phyloP scores from a whole-genome alignment of 2,888 invertebrate species.

The Ommatoiulus sabulosus region DNA sequence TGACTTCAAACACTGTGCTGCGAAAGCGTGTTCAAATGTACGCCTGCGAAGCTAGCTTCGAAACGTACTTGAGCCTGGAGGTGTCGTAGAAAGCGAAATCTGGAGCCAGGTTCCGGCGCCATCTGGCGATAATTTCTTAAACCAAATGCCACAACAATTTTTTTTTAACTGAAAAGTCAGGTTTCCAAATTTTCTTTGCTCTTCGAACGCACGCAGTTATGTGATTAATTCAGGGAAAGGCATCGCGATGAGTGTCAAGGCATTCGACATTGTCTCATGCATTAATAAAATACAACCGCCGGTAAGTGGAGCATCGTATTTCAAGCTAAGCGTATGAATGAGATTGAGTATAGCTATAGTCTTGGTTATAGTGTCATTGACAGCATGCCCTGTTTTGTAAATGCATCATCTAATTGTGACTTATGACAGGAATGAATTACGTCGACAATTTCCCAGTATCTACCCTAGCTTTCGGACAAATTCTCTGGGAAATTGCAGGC shows the following conservation, averaged over 20 bases:
- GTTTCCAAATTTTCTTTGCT: neutral
- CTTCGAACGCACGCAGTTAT: neutral
- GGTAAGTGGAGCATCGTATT: neutral
- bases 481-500: neutral
- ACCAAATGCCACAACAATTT: constrained; percentile 38
- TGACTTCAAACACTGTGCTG: too few relatives aligned
- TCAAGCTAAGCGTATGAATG: neutral
- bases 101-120: neutral
- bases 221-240: neutral
- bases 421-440: neutral
- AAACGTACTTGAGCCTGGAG: neutral
- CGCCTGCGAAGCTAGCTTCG: too few relatives aligned
- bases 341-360: neutral
- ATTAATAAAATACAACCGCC: constrained; percentile 55
- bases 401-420: neutral
- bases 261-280: constrained; percentile 59
- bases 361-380: neutral
- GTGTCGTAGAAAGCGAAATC: neutral
- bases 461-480: neutral
- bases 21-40: too few relatives aligned
- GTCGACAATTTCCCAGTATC: neutral
- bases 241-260: constrained; percentile 59
- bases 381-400: neutral
- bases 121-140: neutral
- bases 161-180: neutral